Base-by-base conservation (phyloP, 1,140 invertebrate genomes). In the Drosophila lacteicornis region DNA sequence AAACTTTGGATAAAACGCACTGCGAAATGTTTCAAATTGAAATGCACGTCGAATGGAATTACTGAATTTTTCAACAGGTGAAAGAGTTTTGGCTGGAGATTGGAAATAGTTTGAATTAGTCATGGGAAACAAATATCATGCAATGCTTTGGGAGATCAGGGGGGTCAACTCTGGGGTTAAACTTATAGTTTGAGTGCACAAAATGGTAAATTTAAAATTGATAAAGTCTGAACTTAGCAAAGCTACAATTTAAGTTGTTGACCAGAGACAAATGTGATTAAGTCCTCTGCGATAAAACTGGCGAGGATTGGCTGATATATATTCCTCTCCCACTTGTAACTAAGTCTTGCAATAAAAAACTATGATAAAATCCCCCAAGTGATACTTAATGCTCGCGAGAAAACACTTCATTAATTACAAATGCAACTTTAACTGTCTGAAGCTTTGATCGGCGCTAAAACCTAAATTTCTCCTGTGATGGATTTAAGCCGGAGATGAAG, bases 1-100 rank as follows among this genome's bases (percentile, higher is more conserved):
- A 85, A 79, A 50, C 62, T 60, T 62, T 46, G 38, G 61, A 81
- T 80, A 63, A 70, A 67, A 76, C 84, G 80, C 69, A 74, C 57
- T 79, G 85, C 65, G 77, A 88, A 85, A 90, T 90, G 79, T 90
- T 85, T 90, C 45, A 80, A 82, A 77, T 81, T 56, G 47, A 76
- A 82, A 76, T 88, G 79, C 56, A 74, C 74, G 67, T 71, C 50
- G 77, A 90, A 57, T 63, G 65, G 74, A 69, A 70, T 88, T 69
- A 61, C 25, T 88, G 74, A 51, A 83, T 83, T 75, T 82, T 70
- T 56, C 57, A 45, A 42, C 51, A 73, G 79, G 79, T 82, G 83
- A 87, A 82, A 88, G 84, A 87, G 47, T 47, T 73, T 63, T 42
- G 43, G 27, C 49, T 68, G 68, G 75, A n/a, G 65, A 68, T 67